Evolutionary conservation across 2,797 vertebrate species (phyloP).

Genomic region (Brachymystax lenok): DNA sequence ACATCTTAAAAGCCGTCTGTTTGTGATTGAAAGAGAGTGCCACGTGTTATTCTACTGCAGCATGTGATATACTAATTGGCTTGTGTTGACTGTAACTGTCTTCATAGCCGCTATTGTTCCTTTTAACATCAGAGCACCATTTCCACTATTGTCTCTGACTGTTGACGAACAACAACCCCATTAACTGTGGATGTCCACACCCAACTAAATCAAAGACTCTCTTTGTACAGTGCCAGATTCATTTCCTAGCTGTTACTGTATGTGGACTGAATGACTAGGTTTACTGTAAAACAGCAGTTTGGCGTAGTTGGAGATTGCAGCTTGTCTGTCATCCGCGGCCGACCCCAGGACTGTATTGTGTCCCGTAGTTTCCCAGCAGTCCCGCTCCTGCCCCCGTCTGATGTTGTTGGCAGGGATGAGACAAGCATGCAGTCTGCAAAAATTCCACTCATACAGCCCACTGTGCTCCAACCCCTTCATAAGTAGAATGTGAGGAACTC

Average conservation of each 20-base stretch:
- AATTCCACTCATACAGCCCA: constrained; percentile 17
- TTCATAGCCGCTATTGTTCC: neutral
- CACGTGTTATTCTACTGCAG: constrained; percentile 10
- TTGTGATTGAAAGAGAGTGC: constrained; percentile 31
- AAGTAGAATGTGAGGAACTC: constrained; percentile 10
- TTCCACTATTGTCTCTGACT: neutral
- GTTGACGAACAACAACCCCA: constrained; percentile 1
- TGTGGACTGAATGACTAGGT: constrained; percentile 8
- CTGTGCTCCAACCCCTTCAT: constrained; percentile 10
- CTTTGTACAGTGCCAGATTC: constrained; percentile 8
- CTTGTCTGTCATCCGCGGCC: neutral
- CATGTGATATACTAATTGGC: constrained; percentile 14
- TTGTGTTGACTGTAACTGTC: constrained; percentile 15
- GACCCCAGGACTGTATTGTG: neutral
- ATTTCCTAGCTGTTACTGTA: neutral
- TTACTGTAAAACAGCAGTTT: neutral
- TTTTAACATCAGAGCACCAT: constrained; percentile 10
- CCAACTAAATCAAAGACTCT: neutral
- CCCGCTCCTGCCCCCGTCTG: constrained; percentile 6
- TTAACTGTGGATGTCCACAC: neutral
- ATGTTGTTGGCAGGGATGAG: constrained; percentile 21
- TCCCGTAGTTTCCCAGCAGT: constrained; percentile 8
- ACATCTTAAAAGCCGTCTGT: constrained; percentile 31
- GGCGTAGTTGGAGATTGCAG: constrained; percentile 1
- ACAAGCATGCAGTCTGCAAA: constrained; percentile 14